Percentiles rank a stretch among this genome's conserved stretches.
phyloP scores from a whole-genome alignment of 1,140 invertebrate genomes.

The Scaptomyza hsui region DNA sequence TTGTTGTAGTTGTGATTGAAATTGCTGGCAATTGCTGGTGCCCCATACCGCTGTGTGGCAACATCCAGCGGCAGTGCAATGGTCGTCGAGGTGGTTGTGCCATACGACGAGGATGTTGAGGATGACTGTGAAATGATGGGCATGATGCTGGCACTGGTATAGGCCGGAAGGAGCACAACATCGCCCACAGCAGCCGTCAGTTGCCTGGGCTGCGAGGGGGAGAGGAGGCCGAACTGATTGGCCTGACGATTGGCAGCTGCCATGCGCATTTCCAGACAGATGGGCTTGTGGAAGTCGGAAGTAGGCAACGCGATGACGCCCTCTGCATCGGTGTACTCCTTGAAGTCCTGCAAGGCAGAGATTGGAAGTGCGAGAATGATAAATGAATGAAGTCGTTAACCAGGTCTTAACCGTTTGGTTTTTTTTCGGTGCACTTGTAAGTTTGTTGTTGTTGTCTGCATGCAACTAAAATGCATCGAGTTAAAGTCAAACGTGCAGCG shows the following conservation, averaged over 20 bases:
- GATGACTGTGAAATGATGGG: conserved; percentile 75
- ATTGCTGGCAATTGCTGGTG: conserved; percentile 68
- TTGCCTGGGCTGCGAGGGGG: conserved; percentile 37
- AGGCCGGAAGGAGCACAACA: conserved; percentile 47
- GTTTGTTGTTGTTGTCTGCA: conserved; percentile 30
- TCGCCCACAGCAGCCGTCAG: conserved; percentile 23
- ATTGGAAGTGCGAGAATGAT: conserved; percentile 21
- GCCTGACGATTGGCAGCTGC: conserved; percentile 71
- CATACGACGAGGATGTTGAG: conserved; percentile 79
- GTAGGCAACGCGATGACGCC: conserved; percentile 92
- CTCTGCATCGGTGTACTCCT: conserved; percentile 94
- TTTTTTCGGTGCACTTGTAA: conserved; percentile 22
- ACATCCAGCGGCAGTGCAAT: conserved; percentile 76
- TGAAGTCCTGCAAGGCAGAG: conserved; percentile 89
- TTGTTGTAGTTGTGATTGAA: conserved; percentile 85
- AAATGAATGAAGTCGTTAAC: background rate
- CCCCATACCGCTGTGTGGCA: conserved; percentile 55
- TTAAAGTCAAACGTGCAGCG: conserved; percentile 72
- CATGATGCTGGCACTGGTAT: conserved; percentile 36
- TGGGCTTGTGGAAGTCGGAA: conserved; percentile 90
- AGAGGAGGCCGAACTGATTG: conserved; percentile 62
- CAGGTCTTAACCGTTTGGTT: background rate
- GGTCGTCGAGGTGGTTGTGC: conserved; percentile 78
- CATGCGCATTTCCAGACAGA: conserved; percentile 90
- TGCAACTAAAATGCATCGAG: conserved; percentile 55